phyloP scores from a whole-genome alignment of 2,113 vertebrate genomes.

The Caloenas nicobarica region DNA sequence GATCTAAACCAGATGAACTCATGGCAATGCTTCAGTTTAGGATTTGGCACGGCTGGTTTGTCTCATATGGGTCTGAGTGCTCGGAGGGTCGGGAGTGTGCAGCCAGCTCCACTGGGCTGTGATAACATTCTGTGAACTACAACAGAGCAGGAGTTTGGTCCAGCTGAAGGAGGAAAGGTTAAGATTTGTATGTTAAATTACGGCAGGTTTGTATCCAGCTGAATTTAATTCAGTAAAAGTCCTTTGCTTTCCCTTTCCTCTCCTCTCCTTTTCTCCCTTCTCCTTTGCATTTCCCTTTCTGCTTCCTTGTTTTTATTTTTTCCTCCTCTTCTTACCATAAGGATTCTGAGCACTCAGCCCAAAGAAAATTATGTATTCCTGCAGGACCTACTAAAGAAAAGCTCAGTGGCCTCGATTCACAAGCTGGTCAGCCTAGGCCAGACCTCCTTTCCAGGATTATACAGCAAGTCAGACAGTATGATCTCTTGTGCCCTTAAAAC shows the following conservation, averaged over 20 bases:
- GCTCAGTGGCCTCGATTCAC: neutral
- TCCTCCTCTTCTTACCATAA: neutral
- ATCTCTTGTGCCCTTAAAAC: constrained; percentile 31
- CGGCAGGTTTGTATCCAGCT: neutral
- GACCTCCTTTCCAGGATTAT: constrained; percentile 1
- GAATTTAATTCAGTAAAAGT: neutral
- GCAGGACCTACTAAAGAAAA: neutral
- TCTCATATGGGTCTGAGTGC: neutral
- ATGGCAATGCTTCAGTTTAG: neutral
- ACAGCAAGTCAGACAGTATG: neutral
- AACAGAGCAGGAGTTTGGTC: neutral
- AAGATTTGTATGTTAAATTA: constrained; percentile 7
- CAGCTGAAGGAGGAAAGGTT: neutral
- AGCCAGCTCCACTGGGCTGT: neutral
- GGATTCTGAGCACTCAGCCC: neutral
- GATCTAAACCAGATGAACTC: constrained; percentile 45
- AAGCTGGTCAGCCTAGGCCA: constrained; percentile 6
- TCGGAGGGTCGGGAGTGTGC: neutral
- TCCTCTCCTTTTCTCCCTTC: too few species aligned
- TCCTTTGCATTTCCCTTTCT: neutral
- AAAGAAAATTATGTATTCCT: neutral
- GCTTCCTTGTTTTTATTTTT: neutral
- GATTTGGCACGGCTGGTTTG: constrained; percentile 49
- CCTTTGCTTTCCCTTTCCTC: too few species aligned
- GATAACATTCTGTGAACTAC: constrained; percentile 37